phyloP scores from a whole-genome alignment of 23 tunicate genomes.

The Clavelina lepadiformis region DNA sequence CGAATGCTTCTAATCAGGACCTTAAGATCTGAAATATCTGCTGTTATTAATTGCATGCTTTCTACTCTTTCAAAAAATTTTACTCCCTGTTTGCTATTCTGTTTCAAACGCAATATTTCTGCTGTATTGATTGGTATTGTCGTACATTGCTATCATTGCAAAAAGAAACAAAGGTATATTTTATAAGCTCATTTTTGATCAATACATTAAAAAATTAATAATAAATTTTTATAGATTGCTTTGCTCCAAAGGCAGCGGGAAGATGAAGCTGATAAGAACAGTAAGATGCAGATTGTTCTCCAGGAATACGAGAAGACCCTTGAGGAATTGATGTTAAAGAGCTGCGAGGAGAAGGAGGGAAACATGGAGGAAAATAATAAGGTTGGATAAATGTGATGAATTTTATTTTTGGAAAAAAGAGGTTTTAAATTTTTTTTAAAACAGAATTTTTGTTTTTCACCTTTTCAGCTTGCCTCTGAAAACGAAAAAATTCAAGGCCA shows the following conservation, averaged over 20 bases:
- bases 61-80: too few relatives aligned
- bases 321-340: constrained; percentile 9
- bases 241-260: not conserved
- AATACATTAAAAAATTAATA: too few relatives aligned
- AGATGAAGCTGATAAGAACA: constrained; percentile 1
- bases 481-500: constrained; percentile 17
- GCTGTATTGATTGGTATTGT: too few relatives aligned
- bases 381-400: not conserved
- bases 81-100: too few relatives aligned
- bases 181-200: too few relatives aligned
- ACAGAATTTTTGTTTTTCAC: not conserved
- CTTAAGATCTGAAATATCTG: not conserved
- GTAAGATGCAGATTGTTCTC: constrained; percentile 21
- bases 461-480: constrained; percentile 9
- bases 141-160: too few relatives aligned
- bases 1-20: not conserved
- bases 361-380: not conserved
- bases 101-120: too few relatives aligned
- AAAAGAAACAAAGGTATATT: too few relatives aligned
- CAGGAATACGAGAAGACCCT: constrained; percentile 34
- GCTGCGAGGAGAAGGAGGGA: constrained; percentile 7
- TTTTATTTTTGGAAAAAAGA: not conserved
- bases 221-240: too few relatives aligned
- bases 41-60: too few relatives aligned
- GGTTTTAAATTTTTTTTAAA: not conserved